phyloP scores from a whole-genome alignment of 1,140 invertebrate genomes.

The Pseudomyrmex cubaensis region DNA sequence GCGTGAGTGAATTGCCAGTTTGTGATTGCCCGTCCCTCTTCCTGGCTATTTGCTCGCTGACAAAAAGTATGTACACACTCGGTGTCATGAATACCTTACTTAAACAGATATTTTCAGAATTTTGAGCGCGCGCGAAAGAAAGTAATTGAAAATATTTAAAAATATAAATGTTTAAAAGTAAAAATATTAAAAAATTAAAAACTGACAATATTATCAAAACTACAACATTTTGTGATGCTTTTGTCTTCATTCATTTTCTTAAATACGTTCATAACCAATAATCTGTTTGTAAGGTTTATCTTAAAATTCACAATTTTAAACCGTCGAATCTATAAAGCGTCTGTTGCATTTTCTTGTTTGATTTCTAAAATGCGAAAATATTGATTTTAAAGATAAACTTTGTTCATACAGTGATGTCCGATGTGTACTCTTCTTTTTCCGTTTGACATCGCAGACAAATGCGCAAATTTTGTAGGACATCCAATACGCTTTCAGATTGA shows the following conservation, averaged over 20 bases:
- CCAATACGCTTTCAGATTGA: no score
- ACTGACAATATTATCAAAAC: no score
- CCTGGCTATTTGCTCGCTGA: neutral
- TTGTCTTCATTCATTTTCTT: no score
- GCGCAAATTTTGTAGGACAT: neutral
- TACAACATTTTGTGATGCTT: neutral
- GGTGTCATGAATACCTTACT: slow-evolving; percentile 26
- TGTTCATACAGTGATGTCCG: neutral
- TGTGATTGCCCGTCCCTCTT: slow-evolving; percentile 6
- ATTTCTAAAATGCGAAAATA: slow-evolving; percentile 11
- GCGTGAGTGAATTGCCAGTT: slow-evolving; percentile 35
- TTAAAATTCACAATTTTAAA: neutral
- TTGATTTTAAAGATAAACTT: neutral
- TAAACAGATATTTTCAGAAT: slow-evolving; percentile 9
- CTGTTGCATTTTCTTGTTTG: neutral
- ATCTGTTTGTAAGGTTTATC: neutral
- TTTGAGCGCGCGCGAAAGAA: no score
- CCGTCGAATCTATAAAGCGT: neutral
- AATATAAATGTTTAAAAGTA: no score
- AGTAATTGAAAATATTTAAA: no score
- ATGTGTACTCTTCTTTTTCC: slow-evolving; percentile 6
- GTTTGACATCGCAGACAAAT: neutral
- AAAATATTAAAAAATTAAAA: no score
- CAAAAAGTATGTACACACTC: slow-evolving; percentile 16
- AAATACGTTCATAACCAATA: no score